Percentiles rank a stretch among this genome's conserved stretches.
Conservation (phyloP, 2,888 invertebrate genomes). For the Xestia c-nigrum region DNA sequence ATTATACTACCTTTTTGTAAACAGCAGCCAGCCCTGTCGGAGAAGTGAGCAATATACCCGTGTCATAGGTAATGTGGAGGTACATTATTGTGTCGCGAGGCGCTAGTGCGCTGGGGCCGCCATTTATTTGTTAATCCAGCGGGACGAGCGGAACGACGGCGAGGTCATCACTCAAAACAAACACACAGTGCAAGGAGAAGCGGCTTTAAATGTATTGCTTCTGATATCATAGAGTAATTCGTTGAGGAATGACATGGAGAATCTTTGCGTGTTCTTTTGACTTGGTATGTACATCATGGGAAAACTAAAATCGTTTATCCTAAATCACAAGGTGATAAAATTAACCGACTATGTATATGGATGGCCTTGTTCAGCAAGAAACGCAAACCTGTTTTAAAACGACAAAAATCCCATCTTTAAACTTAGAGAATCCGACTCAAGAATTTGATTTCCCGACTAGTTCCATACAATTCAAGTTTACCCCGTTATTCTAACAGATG, state of each 20-base stretch:
- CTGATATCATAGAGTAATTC: not conserved
- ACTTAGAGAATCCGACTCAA: not conserved
- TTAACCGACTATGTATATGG: not conserved
- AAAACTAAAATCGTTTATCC: not conserved
- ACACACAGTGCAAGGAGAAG: conserved; percentile 42
- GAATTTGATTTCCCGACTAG: conserved; percentile 37
- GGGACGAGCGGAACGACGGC: conserved; percentile 27
- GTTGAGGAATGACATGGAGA: not conserved
- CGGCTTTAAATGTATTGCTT: conserved; percentile 23
- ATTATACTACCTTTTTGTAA: no score
- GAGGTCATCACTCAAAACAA: conserved; percentile 50
- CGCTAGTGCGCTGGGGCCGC: conserved; percentile 27
- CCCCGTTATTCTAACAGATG: conserved; percentile 78
- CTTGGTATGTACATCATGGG: not conserved
- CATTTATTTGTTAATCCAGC: conserved; percentile 63
- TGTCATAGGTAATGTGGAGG: conserved; percentile 60
- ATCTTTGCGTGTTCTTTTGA: not conserved
- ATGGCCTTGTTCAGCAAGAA: not conserved
- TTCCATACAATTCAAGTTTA: conserved; percentile 50
- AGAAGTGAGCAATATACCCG: conserved; percentile 56
- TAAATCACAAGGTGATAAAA: not conserved
- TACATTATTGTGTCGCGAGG: conserved; percentile 59
- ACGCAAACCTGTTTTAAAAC: not conserved
- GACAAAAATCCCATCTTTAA: not conserved
- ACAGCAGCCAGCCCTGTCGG: conserved; percentile 46